Base-by-base conservation (phyloP, 2,113 vertebrate species). In the Naja naja region DNA sequence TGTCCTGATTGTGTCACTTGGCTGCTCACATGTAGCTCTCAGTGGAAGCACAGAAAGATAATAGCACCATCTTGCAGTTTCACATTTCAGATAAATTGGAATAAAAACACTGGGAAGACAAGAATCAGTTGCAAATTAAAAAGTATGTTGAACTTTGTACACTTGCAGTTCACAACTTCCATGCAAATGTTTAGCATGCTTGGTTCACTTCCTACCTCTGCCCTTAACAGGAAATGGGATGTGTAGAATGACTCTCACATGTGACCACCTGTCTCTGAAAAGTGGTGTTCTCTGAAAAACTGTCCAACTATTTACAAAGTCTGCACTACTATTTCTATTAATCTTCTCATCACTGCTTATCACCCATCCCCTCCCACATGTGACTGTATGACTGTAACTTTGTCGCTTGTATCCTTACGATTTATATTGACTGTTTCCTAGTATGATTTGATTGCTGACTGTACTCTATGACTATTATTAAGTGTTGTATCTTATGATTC, bases 1-100 rank as follows among this genome's bases (percentile, higher is more conserved):
- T 90, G 90, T 43, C 93, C 88, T 43, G 55, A 30, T 92, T 94
- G 88, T 89, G 5, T 88, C 92, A 30, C 85, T 94, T 89, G 93
- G 93, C 43, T 93, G 1, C 5, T 90, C 74, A 90, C n/a, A 54
- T 53, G 25, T 89, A 27, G 64, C 64, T 88, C 69, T 92, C 39
- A 81, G 52, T 27, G 34, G 88, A 89, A 89, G 55, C 27, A 25
- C 23, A 89, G 54, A 85, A 90, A 93, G 89, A 56, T 86, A 93
- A 90, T 30, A 90, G 30, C 30, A 86, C 43, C 54, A 49, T 55
- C 88, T 86, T 85, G 69, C 88, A 52, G 69, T 85, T 25, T 92
- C 53, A 92, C 34, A 52, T 87, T 43, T 4, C 27, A 43, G 88
- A 53, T 43, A 90, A 87, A 90, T 90, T 87, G n/a, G 89, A 90